Evolutionary conservation across 2,113 vertebrate species (phyloP), one percentile per base, ranked within the genome.

Genomic region (Colistium nudipinnis): DNA sequence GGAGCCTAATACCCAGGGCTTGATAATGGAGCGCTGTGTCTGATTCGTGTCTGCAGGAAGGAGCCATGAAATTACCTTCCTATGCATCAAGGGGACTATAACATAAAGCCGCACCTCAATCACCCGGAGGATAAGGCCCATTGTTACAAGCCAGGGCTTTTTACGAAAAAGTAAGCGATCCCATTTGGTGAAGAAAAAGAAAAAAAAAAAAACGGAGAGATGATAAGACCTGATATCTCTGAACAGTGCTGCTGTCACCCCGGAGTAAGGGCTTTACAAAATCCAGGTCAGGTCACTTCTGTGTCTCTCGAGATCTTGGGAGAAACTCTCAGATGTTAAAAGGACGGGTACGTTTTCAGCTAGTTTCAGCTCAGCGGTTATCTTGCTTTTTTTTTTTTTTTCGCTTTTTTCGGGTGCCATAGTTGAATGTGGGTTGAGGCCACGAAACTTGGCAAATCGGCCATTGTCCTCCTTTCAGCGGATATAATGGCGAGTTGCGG

Each of bases 21-120:
- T 82, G 86, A 91, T 89, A 92, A 89, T 87, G 56, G 81, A 57
- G 74, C 54, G 13, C 79, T 84, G 82, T 88, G 83, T 88, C 82
- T 90, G 84, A 89, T 87, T 84, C 30, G 68, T 83, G 89, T 84
- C 83, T 90, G 81, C 77, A 83, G 81, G 83, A 92, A 83, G 84
- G 71, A 90, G 85, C 86, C 81, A 88, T 91, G 84, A 90, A 90
- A 89, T 91, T 83, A 89, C 85, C 85, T 90, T 81, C 77, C 67
- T 71, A 62, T 84, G 81, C 80, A 84, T 88, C 79, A 45, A 38
- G 83, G 20, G 31, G 76, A 39, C 66, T 64, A 48, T 53, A 53
- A 76, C 75, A 55, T 83, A 82, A 88, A 91, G 69, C 80, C n/a
- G 62, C 76, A 78, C 81, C 78, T 84, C 66, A 84, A 79, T 89